A percentile compares a stretch with the other conserved stretches of the same genome.
Evolutionary conservation across 2,888 invertebrate genomes (phyloP).

Genomic region (Sphaerophoria rueppellii): DNA sequence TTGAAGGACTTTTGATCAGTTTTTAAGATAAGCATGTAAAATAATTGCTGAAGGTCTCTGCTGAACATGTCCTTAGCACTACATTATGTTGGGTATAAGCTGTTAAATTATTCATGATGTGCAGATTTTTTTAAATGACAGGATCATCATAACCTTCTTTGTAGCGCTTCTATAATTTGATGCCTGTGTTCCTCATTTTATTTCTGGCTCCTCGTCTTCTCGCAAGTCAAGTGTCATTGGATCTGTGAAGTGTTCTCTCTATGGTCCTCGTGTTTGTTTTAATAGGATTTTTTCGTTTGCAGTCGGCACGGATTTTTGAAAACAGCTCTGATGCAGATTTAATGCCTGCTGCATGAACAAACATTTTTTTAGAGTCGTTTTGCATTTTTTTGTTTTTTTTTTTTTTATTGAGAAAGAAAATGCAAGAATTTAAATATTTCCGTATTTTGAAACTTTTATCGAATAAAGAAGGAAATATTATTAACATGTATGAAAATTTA

Average conservation of each 20-base stretch:
- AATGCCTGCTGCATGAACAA: constrained; percentile 24
- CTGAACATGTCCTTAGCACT: constrained; percentile 22
- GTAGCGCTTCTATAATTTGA: not conserved
- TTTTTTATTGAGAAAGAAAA: not conserved
- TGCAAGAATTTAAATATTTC: too few species aligned
- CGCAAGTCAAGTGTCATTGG: too few species aligned
- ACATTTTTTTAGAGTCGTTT: not conserved
- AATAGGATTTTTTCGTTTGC: constrained; percentile 54
- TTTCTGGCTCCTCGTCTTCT: not conserved
- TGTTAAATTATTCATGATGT: constrained; percentile 68
- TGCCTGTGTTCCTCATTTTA: constrained; percentile 13
- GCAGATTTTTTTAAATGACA: constrained; percentile 26
- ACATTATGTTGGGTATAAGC: constrained; percentile 40
- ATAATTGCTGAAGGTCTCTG: constrained; percentile 30
- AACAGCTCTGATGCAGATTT: constrained; percentile 52
- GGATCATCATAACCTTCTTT: not conserved
- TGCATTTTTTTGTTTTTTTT: not conserved
- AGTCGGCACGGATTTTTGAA: constrained; percentile 63
- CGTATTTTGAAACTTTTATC: too few species aligned
- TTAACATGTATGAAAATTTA: too few species aligned
- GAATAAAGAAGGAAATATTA: too few species aligned
- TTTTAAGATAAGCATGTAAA: constrained; percentile 44
- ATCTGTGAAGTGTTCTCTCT: constrained; percentile 23
- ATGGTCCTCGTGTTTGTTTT: constrained; percentile 46
- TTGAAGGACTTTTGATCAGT: constrained; percentile 63